Base-by-base conservation (phyloP, 2,888 invertebrate species). In the Cheilosia soror region DNA sequence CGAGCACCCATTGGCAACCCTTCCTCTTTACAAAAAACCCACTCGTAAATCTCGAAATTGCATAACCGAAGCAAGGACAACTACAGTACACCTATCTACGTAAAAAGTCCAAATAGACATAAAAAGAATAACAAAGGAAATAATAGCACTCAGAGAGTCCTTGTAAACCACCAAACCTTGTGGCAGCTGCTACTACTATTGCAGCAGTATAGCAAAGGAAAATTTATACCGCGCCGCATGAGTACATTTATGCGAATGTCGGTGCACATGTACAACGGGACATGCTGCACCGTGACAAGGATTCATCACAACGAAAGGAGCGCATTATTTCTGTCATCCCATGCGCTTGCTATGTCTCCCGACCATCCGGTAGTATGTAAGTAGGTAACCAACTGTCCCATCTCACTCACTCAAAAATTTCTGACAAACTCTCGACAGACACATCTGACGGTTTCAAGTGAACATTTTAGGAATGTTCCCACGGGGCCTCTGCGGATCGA, bases 361-460 rank as follows among this genome's bases (percentile, higher is more conserved):
- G 53, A 69, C 55, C 44, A 69, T 49, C 44, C 15, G 25, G 42
- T 37, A 29, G 29, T 66, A 60, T 47, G 71, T 78, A 78, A 83
- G 78, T 83, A 72, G 72, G 78, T 72, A 83, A 78, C 72, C 72
- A 55, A 57, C 62, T 66, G 71, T 65, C 60, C 55, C 60, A 62
- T 71, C 71, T 77, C 58, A 71, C 51, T 63, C 63, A 65, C 71
- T 66, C 55, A 40, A 58, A 49, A 37, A 31, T 53, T 57, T 68
- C 75, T 63, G 55, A 80, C 65, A 80, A 71, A 75, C 69, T 66
- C 71, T 85, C 80, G 49, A 47, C 58, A 71, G 65, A 57, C 71
- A 76, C 84, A 85, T 80, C 69, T 80, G 80, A 29, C 75, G 58
- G 80, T 75, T 84, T 71, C 63, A 66, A 80, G 76, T 76, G 81